phyloP scores from a whole-genome alignment of 2,797 vertebrate species.

The Macropodus opercularis region DNA sequence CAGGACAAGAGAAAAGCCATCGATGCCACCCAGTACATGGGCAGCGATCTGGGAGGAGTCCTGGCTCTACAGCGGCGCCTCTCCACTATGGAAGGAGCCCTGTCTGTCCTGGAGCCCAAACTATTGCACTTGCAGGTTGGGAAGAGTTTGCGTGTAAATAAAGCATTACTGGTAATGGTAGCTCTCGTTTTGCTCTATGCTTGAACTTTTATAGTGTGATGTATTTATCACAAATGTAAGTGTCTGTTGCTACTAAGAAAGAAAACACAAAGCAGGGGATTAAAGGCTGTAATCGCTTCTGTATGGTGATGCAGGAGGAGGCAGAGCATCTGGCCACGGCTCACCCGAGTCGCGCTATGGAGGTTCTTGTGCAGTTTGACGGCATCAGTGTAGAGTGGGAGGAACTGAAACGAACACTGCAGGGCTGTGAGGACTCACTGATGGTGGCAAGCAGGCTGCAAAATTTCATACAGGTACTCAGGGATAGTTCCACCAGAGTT shows the following conservation, averaged over 20 bases:
- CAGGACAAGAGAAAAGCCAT: slow-evolving; percentile 91
- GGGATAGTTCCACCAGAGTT: not conserved
- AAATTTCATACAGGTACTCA: slow-evolving; percentile 85
- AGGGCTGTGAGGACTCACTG: slow-evolving; percentile 91
- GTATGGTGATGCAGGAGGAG: slow-evolving; percentile 76
- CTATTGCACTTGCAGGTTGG: slow-evolving; percentile 84
- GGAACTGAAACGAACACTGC: slow-evolving; percentile 84
- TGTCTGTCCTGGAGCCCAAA: slow-evolving; percentile 90
- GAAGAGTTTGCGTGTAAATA: not conserved
- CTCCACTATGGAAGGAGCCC: slow-evolving; percentile 91
- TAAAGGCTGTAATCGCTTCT: not conserved
- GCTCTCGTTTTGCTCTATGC: too few species aligned
- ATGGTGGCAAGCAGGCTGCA: slow-evolving; percentile 88
- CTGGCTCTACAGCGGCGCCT: slow-evolving; percentile 89
- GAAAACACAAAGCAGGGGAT: not conserved
- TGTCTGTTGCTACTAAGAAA: not conserved
- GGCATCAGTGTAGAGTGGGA: slow-evolving; percentile 92
- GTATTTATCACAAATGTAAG: too few species aligned
- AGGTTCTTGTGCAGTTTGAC: slow-evolving; percentile 89
- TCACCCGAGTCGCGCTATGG: slow-evolving; percentile 83
- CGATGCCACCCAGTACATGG: slow-evolving; percentile 86
- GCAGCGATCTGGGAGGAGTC: slow-evolving; percentile 86
- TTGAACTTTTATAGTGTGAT: too few species aligned
- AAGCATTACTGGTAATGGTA: not conserved
- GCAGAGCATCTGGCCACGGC: slow-evolving; percentile 85